Percentiles rank a stretch among this genome's conserved stretches.
phyloP scores from a whole-genome alignment of 2,113 vertebrate species.

The Phyllostomus discolor region DNA sequence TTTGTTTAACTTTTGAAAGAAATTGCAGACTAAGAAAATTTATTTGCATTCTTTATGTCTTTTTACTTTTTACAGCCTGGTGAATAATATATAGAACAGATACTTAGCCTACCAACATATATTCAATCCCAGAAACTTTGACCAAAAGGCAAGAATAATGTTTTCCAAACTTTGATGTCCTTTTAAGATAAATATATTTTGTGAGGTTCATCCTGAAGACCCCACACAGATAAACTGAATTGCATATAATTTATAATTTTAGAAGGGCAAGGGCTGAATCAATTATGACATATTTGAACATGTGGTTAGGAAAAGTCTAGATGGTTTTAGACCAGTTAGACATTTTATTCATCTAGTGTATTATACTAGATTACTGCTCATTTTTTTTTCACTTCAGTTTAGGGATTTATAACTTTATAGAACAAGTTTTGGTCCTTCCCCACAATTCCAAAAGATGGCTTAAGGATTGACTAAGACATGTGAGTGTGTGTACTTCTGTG shows the following conservation, averaged over 20 bases:
- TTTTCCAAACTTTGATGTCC: neutral
- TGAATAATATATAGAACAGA: neutral
- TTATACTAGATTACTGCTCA: constrained; percentile 48
- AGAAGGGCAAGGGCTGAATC: neutral
- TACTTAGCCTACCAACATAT: neutral
- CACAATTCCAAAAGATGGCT: neutral
- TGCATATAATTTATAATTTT: constrained; percentile 22
- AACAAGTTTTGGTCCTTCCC: constrained; percentile 37
- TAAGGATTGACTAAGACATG: neutral
- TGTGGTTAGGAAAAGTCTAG: neutral
- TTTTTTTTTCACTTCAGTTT: constrained; percentile 50
- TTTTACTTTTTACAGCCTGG: neutral
- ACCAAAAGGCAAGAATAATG: neutral
- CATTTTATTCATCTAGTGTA: neutral
- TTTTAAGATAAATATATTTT: constrained; percentile 19
- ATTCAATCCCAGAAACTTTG: neutral
- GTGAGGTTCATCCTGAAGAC: neutral
- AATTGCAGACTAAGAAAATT: neutral
- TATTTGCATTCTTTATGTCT: neutral
- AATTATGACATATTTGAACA: constrained; percentile 3
- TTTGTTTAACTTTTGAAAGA: constrained; percentile 31
- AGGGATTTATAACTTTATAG: constrained; percentile 53
- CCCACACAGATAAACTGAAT: neutral
- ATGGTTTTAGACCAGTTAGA: neutral
- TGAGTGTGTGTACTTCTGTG: neutral